Evolutionary conservation across 2,113 vertebrate genomes (phyloP).

Genomic region (Micronycteris hirsuta): DNA sequence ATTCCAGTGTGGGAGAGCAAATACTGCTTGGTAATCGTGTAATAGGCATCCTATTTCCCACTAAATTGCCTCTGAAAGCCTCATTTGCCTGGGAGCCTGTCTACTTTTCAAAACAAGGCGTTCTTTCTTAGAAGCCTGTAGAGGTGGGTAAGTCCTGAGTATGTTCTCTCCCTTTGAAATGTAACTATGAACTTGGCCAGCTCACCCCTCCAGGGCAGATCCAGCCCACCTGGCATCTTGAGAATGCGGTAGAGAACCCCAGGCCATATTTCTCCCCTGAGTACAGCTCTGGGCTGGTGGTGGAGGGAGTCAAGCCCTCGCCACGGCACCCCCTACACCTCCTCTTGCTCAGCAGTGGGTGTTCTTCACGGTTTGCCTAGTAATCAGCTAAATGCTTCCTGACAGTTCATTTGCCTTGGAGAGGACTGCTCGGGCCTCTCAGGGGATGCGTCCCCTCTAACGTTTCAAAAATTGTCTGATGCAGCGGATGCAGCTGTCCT

Average conservation of each 20-base stretch:
- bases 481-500: not conserved
- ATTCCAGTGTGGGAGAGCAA: not conserved
- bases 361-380: not conserved
- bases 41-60: not conserved
- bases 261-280: not conserved
- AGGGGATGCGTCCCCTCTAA: not conserved
- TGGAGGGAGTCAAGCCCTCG: not conserved
- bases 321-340: not conserved
- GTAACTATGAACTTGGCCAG: not conserved
- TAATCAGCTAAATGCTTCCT: not conserved
- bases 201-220: not conserved
- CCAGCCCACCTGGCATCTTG: accelerated
- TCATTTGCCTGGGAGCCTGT: not conserved
- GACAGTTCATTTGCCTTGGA: not conserved
- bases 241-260: not conserved
- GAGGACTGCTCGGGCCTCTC: not conserved
- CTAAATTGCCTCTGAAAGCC: conserved; percentile 27
- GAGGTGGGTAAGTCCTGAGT: not conserved
- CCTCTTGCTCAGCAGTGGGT: not conserved
- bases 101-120: not conserved
- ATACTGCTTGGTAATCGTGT: not conserved
- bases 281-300: not conserved
- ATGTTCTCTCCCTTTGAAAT: not conserved
- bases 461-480: not conserved
- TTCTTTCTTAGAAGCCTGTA: not conserved